Base-by-base conservation (phyloP, 1,140 invertebrate genomes). In the Pygmarrhopalites habei region DNA sequence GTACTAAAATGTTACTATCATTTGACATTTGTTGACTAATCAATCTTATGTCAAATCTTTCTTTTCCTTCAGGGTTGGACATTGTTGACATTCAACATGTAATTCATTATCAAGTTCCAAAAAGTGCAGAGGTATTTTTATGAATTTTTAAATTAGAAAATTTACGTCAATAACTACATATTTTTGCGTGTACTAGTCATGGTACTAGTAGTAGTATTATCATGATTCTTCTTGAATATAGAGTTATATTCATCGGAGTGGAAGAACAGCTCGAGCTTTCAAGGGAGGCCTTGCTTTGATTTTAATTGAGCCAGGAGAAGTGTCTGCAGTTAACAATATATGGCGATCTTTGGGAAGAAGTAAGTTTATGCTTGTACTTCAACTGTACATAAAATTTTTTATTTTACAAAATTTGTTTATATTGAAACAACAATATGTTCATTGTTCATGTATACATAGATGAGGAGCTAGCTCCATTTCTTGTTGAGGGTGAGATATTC, bases 71-170 rank as follows among this genome's bases (percentile, higher is more conserved):
- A n/a, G n/a, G n/a, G n/a, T 78, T 99, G 28, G 96, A 99, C 77
- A 97, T 99, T 74, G 89, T 91, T 4, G 83, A 86, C 73, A 86
- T 99, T 2, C 83, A 97, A 68, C 91, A 97, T 75, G 95, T 99
- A 2, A 85, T 99, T 71, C 96, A 99, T 77, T 99, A 97, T 79
- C 94, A 99, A 79, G 89, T 95, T 7, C 95, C 96, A 0, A 82
- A 86, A 72, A 97, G 94, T 19, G 88, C 90, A 30, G 95, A 99
- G 80, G 87, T 89, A 74, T 63, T 49, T 70, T 23, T 56, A 57
- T 67, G 55, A 57, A 10, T 62, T n/a, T 44, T 10, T 35, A 71
- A n/a, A 14, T 10, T 12, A 61, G 4, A 41, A 52, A 4, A 4
- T 15, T 44, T 39, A 17, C 15, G 32, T 35, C 32, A 5, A 7